phyloP scores from a whole-genome alignment of 2,888 invertebrate species.

The Spialia ferax region DNA sequence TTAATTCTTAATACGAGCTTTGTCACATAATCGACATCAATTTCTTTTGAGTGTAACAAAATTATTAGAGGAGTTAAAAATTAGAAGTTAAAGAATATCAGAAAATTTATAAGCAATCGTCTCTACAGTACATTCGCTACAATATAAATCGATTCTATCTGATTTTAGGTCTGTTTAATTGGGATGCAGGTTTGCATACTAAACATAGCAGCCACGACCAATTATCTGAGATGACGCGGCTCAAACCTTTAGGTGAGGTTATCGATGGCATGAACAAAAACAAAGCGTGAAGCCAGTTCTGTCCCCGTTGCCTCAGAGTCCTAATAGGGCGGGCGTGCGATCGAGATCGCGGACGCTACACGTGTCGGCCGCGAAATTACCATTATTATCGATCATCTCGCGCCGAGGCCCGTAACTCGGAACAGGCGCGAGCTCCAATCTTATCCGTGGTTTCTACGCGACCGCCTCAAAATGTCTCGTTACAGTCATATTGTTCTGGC shows the following conservation, averaged over 20 bases:
- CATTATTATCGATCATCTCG: constrained; percentile 86
- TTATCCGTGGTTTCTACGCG: constrained; percentile 57
- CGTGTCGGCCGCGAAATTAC: constrained; percentile 84
- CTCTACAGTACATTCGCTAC: too few species aligned
- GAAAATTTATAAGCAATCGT: too few species aligned
- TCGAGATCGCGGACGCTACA: constrained; percentile 59
- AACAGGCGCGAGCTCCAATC: constrained; percentile 70
- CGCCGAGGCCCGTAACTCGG: constrained; percentile 78
- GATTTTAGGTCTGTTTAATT: not conserved
- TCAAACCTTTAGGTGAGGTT: not conserved
- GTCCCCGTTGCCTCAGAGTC: constrained; percentile 38
- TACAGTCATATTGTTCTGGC: constrained; percentile 16
- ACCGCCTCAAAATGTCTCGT: constrained; percentile 26
- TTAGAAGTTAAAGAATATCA: too few species aligned
- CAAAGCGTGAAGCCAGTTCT: constrained; percentile 8
- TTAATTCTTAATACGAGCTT: not conserved
- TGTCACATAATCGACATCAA: too few species aligned
- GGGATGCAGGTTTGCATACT: not conserved
- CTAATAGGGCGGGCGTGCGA: constrained; percentile 68
- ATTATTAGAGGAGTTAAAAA: too few species aligned
- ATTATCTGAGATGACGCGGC: not conserved
- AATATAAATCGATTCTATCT: not conserved
- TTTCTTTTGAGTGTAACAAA: too few species aligned
- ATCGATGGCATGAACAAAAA: constrained; percentile 16
- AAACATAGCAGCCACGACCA: not conserved